phyloP scores from a whole-genome alignment of 2,888 invertebrate genomes.

The Rhopalosiphum nymphaeae region DNA sequence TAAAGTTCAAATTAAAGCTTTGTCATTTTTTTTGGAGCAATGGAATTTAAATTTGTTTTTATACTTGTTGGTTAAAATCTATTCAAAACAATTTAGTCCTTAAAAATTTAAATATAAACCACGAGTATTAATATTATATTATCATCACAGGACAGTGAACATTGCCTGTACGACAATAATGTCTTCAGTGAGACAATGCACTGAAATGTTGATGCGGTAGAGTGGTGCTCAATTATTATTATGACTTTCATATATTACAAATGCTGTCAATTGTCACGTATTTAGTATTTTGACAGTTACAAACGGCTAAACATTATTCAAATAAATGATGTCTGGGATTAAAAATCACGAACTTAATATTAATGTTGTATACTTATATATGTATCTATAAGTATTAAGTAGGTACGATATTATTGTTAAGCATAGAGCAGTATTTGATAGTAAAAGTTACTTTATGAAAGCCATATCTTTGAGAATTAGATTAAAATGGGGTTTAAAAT shows the following conservation, averaged over 20 bases:
- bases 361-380: not conserved
- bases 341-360: not conserved
- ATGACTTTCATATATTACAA: not conserved
- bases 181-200: not conserved
- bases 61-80: not conserved
- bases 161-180: not conserved
- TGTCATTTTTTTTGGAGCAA: not conserved
- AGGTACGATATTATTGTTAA: not conserved
- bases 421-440: not conserved
- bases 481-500: not conserved
- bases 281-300: conserved; percentile 15
- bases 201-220: not conserved
- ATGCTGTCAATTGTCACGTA: not conserved
- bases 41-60: conserved; percentile 8
- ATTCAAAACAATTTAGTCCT: not conserved
- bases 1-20: not conserved
- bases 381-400: not conserved
- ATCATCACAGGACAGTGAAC: not conserved
- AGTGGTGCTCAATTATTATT: conserved; percentile 17
- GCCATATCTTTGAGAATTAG: not conserved
- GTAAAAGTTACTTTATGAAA: not conserved
- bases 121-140: not conserved
- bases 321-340: too few relatives aligned
- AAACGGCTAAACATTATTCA: not conserved
- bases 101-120: not conserved